These are phyloP conservation scores for Eustalomyia histrio DNA, from an alignment of 2,888 invertebrate genomes.

Conservation along the genomic window DNA sequence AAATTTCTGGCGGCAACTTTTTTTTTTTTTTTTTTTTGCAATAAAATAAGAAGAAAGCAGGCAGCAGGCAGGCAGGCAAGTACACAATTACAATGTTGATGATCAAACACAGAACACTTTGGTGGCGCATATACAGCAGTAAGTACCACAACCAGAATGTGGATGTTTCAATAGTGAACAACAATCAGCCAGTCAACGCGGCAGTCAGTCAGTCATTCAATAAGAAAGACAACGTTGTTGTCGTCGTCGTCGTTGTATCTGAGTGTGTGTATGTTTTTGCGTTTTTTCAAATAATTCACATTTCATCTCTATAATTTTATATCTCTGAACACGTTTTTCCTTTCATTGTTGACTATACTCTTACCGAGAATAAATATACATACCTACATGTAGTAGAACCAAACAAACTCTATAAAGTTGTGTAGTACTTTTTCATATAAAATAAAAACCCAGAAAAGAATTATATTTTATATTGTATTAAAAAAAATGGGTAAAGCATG, in stretches of 20 bases:
- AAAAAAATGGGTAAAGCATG: neutral
- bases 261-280: neutral
- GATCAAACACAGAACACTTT: constrained; percentile 26
- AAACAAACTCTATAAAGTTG: constrained; percentile 40
- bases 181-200: constrained; percentile 10
- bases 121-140: neutral
- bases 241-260: constrained; percentile 1
- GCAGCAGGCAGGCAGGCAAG: constrained; percentile 4
- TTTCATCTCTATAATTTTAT: constrained; percentile 45
- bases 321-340: constrained; percentile 56
- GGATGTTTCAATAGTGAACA: neutral
- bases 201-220: constrained; percentile 19
- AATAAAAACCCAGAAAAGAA: neutral
- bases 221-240: constrained; percentile 30
- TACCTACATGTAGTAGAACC: constrained; percentile 5
- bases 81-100: constrained; percentile 35
- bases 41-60: neutral
- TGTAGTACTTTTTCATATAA: constrained; percentile 23
- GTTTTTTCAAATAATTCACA: neutral
- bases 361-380: constrained; percentile 28
- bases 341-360: constrained; percentile 52
- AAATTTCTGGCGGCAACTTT: constrained; percentile 58
- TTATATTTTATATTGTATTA: neutral
- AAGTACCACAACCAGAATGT: neutral
- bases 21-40: constrained; percentile 20